Evolutionary conservation across 2,113 vertebrate species (phyloP).

Genomic region (Chloropsis hardwickii): DNA sequence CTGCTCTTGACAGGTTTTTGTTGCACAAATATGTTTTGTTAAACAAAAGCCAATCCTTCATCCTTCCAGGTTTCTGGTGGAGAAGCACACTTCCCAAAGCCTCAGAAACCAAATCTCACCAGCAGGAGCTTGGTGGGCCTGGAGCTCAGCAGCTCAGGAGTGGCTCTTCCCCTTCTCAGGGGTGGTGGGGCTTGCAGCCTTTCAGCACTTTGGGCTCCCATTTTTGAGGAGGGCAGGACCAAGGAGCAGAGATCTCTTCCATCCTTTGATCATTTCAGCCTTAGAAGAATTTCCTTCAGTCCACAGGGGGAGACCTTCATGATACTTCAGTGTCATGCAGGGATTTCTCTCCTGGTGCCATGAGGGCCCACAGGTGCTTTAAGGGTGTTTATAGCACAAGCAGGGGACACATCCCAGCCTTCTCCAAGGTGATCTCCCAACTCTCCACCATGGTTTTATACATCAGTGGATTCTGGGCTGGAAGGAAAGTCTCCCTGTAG

Average conservation of each 20-base stretch:
- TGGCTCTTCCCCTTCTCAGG: background rate
- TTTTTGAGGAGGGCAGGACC: background rate
- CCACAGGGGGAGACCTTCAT: background rate
- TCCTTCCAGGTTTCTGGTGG: background rate
- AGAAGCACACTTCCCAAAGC: background rate
- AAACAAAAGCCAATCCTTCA: background rate
- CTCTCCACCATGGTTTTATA: background rate
- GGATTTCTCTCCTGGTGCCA: background rate
- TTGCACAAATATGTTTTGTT: background rate
- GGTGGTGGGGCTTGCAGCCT: background rate
- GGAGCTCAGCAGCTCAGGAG: background rate
- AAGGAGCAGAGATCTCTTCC: background rate
- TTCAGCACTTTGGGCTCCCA: background rate
- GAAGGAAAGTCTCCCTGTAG: background rate
- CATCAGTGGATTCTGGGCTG: background rate
- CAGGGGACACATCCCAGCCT: background rate
- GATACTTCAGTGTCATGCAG: background rate
- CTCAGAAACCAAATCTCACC: background rate
- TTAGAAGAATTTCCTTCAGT: background rate
- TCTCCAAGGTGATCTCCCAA: background rate
- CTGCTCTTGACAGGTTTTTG: background rate
- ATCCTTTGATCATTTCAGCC: background rate
- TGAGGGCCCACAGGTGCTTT: background rate
- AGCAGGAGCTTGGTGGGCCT: fast-evolving
- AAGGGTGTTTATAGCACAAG: background rate